Percentiles rank a stretch among this genome's conserved stretches.
Evolutionary conservation across 2,888 invertebrate genomes (phyloP).

Genomic region (Busseola fusca): DNA sequence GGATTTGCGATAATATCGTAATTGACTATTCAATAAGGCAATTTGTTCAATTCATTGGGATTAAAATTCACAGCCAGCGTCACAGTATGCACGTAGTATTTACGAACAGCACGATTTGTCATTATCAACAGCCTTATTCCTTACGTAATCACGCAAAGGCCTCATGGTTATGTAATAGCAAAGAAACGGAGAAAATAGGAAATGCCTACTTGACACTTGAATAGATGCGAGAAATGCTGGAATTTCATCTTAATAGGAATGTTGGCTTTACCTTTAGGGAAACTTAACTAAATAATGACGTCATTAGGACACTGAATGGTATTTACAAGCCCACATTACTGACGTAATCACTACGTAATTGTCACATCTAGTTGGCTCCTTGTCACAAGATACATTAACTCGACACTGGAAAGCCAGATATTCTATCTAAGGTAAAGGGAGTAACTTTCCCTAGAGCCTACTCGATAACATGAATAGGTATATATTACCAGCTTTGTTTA

Average conservation of each 20-base stretch:
- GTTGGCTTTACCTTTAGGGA: constrained; percentile 34
- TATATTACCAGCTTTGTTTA: constrained; percentile 57
- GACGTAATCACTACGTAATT: constrained; percentile 50
- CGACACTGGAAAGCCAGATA: constrained; percentile 47
- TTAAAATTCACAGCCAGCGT: constrained; percentile 31
- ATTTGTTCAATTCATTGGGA: constrained; percentile 34
- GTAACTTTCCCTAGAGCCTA: constrained; percentile 62
- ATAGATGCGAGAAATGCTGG: constrained; percentile 39
- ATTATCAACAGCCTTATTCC: constrained; percentile 33
- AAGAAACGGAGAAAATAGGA: constrained; percentile 62
- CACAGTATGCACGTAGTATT: constrained; percentile 30
- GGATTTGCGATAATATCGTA: constrained; percentile 8
- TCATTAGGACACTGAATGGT: constrained; percentile 30
- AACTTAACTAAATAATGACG: constrained; percentile 43
- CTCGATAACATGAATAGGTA: constrained; percentile 60
- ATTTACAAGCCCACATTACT: constrained; percentile 26
- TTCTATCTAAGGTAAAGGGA: constrained; percentile 57
- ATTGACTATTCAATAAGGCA: constrained; percentile 26
- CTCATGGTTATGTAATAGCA: constrained; percentile 54
- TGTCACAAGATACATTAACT: constrained; percentile 46
- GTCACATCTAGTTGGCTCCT: constrained; percentile 32
- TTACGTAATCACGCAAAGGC: constrained; percentile 52
- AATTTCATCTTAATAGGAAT: constrained; percentile 45
- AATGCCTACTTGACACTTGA: constrained; percentile 55
- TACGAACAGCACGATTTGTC: constrained; percentile 50